These are phyloP conservation scores for Irena cyanogastra DNA, from an alignment of 2,113 vertebrate genomes.

Conservation along the genomic window DNA sequence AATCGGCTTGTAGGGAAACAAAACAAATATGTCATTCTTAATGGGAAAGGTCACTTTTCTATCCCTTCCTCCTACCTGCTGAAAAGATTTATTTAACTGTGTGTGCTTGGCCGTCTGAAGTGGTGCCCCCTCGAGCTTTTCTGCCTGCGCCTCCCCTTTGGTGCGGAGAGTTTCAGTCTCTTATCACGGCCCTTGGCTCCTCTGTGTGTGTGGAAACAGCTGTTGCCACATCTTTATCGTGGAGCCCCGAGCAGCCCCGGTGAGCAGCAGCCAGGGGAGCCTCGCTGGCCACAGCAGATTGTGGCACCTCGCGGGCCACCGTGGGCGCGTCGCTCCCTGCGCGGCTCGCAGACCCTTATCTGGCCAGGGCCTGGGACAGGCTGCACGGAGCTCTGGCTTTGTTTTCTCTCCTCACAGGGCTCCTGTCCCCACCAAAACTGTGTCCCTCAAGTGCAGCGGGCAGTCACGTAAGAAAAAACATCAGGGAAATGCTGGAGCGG, in stretches of 20 bases:
- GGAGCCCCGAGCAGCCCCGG: background rate
- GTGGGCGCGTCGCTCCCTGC: accelerated
- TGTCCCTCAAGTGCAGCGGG: background rate
- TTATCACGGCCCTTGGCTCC: background rate
- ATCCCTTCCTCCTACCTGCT: slow-evolving; percentile 41
- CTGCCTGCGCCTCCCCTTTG: background rate
- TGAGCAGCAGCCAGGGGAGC: background rate
- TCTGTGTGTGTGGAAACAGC: slow-evolving; percentile 4
- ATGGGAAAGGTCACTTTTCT: slow-evolving; percentile 47
- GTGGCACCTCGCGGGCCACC: accelerated
- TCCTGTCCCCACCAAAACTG: background rate
- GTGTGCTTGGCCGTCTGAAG: background rate
- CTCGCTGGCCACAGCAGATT: background rate
- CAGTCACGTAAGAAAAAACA: background rate
- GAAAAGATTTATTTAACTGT: background rate
- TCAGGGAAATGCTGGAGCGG: background rate
- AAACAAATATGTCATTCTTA: slow-evolving; percentile 35
- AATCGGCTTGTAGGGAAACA: slow-evolving; percentile 28
- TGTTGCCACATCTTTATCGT: slow-evolving; percentile 2
- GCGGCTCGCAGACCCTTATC: background rate
- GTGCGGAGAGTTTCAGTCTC: background rate
- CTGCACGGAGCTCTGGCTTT: background rate
- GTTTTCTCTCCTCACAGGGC: background rate
- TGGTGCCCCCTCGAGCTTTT: background rate
- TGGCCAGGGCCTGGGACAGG: background rate